phyloP scores from a whole-genome alignment of 1,140 invertebrate species.

The Magallana gigas region DNA sequence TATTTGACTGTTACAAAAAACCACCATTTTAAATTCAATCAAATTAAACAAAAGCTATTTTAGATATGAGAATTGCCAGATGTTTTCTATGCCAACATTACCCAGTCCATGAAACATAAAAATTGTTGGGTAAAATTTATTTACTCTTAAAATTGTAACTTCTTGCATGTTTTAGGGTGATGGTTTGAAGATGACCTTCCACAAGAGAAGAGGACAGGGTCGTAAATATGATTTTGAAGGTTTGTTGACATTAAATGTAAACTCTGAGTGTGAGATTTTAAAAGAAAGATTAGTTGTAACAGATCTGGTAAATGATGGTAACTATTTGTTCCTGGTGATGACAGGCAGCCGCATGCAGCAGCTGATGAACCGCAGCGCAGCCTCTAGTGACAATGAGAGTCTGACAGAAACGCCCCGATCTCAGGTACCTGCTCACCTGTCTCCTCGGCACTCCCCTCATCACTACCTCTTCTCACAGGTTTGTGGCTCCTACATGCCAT shows the following conservation, averaged over 20 bases:
- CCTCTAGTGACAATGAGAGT: conserved; percentile 74
- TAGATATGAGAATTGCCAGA: too few relatives aligned
- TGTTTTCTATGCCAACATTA: too few relatives aligned
- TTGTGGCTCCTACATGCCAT: conserved; percentile 46
- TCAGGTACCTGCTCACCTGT: conserved; percentile 66
- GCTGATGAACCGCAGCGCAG: conserved; percentile 70
- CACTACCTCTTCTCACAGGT: conserved; percentile 61
- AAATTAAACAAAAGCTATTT: too few relatives aligned
- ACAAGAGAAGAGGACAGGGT: conserved; percentile 71
- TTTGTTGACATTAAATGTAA: background rate
- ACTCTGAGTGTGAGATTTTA: too few relatives aligned
- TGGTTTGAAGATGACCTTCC: conserved; percentile 77
- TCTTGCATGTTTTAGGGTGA: conserved; percentile 67
- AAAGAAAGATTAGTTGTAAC: background rate
- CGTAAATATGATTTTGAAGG: conserved; percentile 84
- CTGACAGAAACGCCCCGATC: conserved; percentile 64
- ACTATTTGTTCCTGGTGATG: conserved; percentile 31
- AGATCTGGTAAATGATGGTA: too few relatives aligned
- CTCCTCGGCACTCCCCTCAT: conserved; percentile 65
- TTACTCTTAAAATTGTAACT: background rate
- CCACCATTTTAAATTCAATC: too few relatives aligned
- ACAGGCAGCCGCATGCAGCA: conserved; percentile 70
- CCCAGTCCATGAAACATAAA: too few relatives aligned
- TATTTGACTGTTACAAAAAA: too few relatives aligned
- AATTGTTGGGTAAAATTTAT: too few relatives aligned